Evolutionary conservation across 2,888 invertebrate genomes (phyloP).

Genomic region (Synergus umbraculus): DNA sequence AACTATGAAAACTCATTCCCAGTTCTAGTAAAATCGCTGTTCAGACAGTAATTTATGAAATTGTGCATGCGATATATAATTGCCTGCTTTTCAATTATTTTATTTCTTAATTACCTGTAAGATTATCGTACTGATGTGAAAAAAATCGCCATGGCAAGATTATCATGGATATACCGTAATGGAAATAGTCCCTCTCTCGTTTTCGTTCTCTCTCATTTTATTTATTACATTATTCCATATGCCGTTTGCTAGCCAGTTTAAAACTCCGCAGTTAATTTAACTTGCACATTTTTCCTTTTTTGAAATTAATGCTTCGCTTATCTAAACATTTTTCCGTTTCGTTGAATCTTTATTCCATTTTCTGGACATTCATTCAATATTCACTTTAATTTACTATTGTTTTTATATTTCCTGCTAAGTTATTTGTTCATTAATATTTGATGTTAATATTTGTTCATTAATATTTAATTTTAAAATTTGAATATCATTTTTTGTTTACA

Average conservation of each 20-base stretch:
- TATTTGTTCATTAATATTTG: too few relatives aligned
- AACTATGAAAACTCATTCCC: neutral
- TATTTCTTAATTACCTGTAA: constrained; percentile 38
- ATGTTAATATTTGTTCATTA: too few relatives aligned
- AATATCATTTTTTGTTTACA: too few relatives aligned
- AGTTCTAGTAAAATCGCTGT: neutral
- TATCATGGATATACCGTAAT: constrained; percentile 17
- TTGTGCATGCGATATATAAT: constrained; percentile 4
- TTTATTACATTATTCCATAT: constrained; percentile 47
- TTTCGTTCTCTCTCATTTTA: constrained; percentile 40
- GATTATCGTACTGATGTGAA: constrained; percentile 17
- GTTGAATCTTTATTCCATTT: neutral
- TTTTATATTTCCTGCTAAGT: neutral
- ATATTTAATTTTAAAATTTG: too few relatives aligned
- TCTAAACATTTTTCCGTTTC: neutral
- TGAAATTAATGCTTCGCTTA: neutral
- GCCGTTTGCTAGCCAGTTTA: constrained; percentile 30
- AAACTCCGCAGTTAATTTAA: constrained; percentile 29
- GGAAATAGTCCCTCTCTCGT: constrained; percentile 16
- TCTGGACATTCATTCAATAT: neutral
- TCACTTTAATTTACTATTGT: neutral
- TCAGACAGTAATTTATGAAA: neutral
- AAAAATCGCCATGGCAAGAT: neutral
- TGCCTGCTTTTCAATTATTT: constrained; percentile 22
- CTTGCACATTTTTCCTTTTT: neutral